Evolutionary conservation across 2,888 invertebrate species (phyloP), one percentile per base, ranked within the genome.

Genomic region (Chaetogeoica ovagalla): DNA sequence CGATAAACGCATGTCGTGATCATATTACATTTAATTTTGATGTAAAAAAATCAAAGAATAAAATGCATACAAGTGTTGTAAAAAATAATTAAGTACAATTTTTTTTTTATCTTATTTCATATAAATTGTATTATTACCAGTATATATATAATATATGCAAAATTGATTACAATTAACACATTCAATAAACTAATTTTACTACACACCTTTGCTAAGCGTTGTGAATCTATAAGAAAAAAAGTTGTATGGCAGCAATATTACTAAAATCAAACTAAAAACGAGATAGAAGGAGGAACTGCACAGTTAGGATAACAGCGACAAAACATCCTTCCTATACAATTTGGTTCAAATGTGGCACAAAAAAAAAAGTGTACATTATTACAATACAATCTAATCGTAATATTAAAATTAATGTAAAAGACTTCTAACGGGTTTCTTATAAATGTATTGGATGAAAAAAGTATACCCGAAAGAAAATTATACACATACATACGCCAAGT

Each of bases 51-150:
- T 63, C 37, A 65, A 37, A 63, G 8, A 15, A 52, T 73, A 23
- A 2, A 60, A 43, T 60, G 48, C 0, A 30, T 30, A 69, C 11
- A 70, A 19, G 15, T 62, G 48, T 74, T 55, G 30, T 63, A 73
- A 59, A n/a, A 74, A 52, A 52, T 63, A n/a, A 73, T 63, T 74
- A 65, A 74, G 65, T 74, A 74, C 74, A 65, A 21, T 39, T 65
- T 55, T 37, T 17, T 48, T 52, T 19, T 30, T 3, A 19, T 19
- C n/a, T 23, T 37, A 63, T 21, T 17, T 9, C 6, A 37, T 5
- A 37, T n/a, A 30, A 70, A 69, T 19, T 37, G 9, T 13, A 69
- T 70, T 17, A 55, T 69, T 39, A 57, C 39, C 0, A 15, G 59
- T 57, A 39, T 59, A 17, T 57, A 30, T 43, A 43, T 30, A 30